A percentile compares a stretch with the other conserved stretches of the same genome.
phyloP scores from a whole-genome alignment of 2,888 invertebrate genomes.

The Amblyjoppa proteus region DNA sequence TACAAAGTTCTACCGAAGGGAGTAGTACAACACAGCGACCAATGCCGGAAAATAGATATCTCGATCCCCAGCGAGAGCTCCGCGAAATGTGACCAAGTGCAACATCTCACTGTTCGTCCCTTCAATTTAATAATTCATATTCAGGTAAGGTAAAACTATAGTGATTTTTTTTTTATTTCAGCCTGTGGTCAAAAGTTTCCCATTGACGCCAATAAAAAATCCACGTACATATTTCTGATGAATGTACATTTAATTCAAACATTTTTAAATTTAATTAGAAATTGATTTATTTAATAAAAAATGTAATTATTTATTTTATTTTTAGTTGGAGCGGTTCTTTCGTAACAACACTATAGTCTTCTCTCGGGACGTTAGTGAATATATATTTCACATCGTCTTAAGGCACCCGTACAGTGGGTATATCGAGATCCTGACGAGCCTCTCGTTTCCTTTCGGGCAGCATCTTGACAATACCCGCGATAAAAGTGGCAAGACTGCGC shows the following conservation, averaged over 20 bases:
- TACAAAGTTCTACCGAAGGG: slow-evolving; percentile 13
- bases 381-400: too few species aligned
- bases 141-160: background rate
- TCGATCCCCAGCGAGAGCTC: slow-evolving; percentile 14
- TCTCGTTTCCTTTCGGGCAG: slow-evolving; percentile 9
- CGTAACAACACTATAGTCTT: too few species aligned
- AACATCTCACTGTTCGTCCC: background rate
- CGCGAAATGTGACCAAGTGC: background rate
- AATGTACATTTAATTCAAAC: background rate
- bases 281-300: background rate
- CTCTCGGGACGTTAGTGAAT: too few species aligned
- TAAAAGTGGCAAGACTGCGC: background rate
- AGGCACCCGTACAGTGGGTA: background rate
- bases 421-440: background rate
- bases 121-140: slow-evolving; percentile 18
- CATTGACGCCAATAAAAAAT: background rate
- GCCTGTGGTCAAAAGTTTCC: background rate
- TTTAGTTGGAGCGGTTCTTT: too few species aligned
- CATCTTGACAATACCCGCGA: slow-evolving; percentile 18
- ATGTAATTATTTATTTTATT: too few species aligned
- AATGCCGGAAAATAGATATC: slow-evolving; percentile 4
- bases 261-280: background rate
- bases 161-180: background rate
- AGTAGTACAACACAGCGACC: background rate
- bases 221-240: background rate